Evolutionary conservation across 1,140 invertebrate species (phyloP), one percentile per base, ranked within the genome.

Genomic region (Drosophila littoralis): DNA sequence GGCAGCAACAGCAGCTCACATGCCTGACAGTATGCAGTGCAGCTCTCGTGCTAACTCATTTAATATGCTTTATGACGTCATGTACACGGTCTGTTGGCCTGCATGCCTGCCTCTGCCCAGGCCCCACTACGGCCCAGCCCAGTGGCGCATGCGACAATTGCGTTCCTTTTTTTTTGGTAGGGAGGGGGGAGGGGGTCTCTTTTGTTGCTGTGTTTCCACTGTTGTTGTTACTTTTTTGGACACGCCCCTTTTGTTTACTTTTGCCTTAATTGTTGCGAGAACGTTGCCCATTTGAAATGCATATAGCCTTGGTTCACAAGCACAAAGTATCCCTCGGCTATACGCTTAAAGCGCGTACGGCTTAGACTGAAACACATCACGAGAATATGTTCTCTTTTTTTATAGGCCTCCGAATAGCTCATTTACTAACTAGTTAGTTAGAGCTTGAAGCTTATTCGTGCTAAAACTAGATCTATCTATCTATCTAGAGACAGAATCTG

Each of bases 51-150:
- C 72, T 79, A 79, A 83, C 83, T 88, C 84, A 88, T 88, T 88
- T 78, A 88, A 83, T 89, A 88, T 88, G 80, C 83, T 75, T 80
- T 74, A 88, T 88, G 83, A 89, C 83, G 83, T 88, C 83, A 88
- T 88, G 54, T 67, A 79, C 54, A 68, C 50, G 75, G 63, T 74
- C 79, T 77, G 22, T 17, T 48, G 46, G 46, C 46, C n/a, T 55
- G 43, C n/a, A 52, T 72, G 54, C 59, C 40, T 43, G 46, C 9
- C 36, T 38, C 22, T 28, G 22, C 22, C 22, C 5, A 0, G 3
- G 63, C 63, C 67, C 66, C 72, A 43, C n/a, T 32, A 7, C 15
- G 15, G 13, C 43, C 13, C 48, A 15, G 9, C 22, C 65, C 57
- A 64, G 22, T 60, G 38, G 51, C 59, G 60, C 65, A 70, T 78